Evolutionary conservation across 53 echinoderm and acorn worm genomes (phyloP).

Genomic region (Paelopatides confundens): DNA sequence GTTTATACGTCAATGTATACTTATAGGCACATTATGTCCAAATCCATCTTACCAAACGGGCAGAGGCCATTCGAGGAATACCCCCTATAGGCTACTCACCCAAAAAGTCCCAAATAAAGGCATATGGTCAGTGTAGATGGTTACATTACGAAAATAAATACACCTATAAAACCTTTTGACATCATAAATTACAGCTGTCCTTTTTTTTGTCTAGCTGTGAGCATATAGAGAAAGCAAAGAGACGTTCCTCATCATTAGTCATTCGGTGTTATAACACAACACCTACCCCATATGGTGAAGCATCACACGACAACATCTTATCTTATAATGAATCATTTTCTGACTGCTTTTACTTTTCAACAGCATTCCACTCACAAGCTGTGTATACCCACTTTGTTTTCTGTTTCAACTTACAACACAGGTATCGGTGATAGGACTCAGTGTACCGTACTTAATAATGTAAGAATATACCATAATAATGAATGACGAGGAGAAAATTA

Average conservation of each 20-base stretch:
- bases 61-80: too few species aligned
- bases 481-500: too few species aligned
- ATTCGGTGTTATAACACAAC: conserved; percentile 61
- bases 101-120: conserved; percentile 32
- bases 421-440: conserved; percentile 45
- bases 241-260: conserved; percentile 45
- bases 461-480: too few species aligned
- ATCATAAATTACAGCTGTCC: conserved; percentile 38
- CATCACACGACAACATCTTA: conserved; percentile 20
- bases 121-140: too few species aligned
- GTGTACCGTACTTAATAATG: too few species aligned
- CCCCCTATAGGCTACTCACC: too few species aligned
- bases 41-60: too few species aligned
- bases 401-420: conserved; percentile 23
- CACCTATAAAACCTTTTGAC: conserved; percentile 38
- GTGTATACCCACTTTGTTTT: conserved; percentile 15
- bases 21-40: too few species aligned
- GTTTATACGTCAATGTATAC: too few species aligned
- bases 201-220: neutral
- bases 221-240: conserved; percentile 5
- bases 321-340: neutral
- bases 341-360: conserved; percentile 44
- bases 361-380: conserved; percentile 20
- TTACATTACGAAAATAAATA: conserved; percentile 46
- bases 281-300: conserved; percentile 61